Conservation (phyloP, 2,888 invertebrate genomes). For the Drosophila kuntzei region DNA sequence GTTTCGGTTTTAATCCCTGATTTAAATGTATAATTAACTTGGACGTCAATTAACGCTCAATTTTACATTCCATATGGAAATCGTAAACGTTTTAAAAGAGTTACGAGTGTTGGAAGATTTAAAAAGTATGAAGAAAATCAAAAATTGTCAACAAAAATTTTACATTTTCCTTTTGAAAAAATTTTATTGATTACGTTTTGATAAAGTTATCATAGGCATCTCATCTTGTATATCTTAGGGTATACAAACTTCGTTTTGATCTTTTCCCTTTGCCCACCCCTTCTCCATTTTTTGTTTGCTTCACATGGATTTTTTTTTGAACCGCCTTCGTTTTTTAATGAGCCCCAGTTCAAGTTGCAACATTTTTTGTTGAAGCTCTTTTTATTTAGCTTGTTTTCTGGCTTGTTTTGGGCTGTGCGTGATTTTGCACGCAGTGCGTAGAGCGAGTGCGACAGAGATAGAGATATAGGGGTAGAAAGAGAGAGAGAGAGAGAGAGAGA, state of each 20-base stretch:
- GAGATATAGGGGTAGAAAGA: too few relatives aligned
- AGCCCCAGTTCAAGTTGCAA: constrained; percentile 50
- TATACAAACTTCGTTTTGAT: not conserved
- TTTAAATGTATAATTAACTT: too few relatives aligned
- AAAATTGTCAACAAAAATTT: too few relatives aligned
- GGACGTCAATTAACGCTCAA: too few relatives aligned
- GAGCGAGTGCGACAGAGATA: not conserved
- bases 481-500: not conserved
- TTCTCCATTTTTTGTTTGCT: constrained; percentile 4
- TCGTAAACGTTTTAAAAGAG: too few relatives aligned
- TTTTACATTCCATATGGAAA: too few relatives aligned
- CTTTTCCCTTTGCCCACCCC: not conserved
- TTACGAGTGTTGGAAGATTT: too few relatives aligned
- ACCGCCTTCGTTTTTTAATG: constrained; percentile 66
- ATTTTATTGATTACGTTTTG: too few relatives aligned
- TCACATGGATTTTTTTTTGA: constrained; percentile 9
- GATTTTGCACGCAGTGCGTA: constrained; percentile 65
- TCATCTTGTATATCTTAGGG: not conserved
- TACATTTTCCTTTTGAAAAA: too few relatives aligned
- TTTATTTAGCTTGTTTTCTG: constrained; percentile 59
- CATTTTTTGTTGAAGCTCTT: constrained; percentile 18
- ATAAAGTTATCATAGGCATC: too few relatives aligned
- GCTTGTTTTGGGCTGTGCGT: constrained; percentile 54
- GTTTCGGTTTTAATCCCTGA: too few relatives aligned
- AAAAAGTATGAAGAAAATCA: too few relatives aligned